Base-by-base conservation (phyloP, 1,140 invertebrate genomes). In the Drosophila sp. region DNA sequence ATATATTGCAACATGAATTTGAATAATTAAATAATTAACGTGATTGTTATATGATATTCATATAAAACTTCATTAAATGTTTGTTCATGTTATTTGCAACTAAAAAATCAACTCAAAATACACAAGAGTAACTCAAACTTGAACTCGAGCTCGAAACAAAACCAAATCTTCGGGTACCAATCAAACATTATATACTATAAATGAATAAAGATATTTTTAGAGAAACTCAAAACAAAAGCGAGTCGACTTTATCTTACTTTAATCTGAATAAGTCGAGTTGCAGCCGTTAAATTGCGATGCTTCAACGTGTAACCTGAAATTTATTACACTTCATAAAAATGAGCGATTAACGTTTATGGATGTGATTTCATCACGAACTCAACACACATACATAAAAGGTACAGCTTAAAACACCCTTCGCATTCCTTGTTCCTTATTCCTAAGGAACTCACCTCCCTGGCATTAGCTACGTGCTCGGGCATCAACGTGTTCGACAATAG, bases 21-120 rank as follows among this genome's bases (percentile, higher is more conserved):
- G 62, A 36, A 64, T 48, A 63, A 32, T 32, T 50, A 75, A 58
- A 72, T 53, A 78, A 57, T 69, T 63, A 74, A 65, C 73, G 72
- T 87, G 82, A 82, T 87, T 87, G 83, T 89, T 89, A 89, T 89
- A 89, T 89, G 83, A 89, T 89, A 89, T 89, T 89, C 83, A 89
- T 89, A 89, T 89, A 83, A 73, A 71, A 80, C 74, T 83, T 80
- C 75, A 78, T 64, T 89, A 77, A 89, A 80, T 83, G 84, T 89
- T 89, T 89, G 76, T 83, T 89, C 83, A 89, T 83, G 79, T 89
- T 87, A 78, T 76, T 87, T 71, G 65, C 78, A 86, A 80, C 76
- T 69, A 76, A 83, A 76, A 72, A 72, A 61, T 76, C 70, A 79
- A 84, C 69, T 74, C 40, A 72, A 78, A 72, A 65, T 13, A 64